These are phyloP conservation scores for Muntiacus muntjak DNA, from an alignment of 2,113 vertebrate genomes.

Conservation along the genomic window DNA sequence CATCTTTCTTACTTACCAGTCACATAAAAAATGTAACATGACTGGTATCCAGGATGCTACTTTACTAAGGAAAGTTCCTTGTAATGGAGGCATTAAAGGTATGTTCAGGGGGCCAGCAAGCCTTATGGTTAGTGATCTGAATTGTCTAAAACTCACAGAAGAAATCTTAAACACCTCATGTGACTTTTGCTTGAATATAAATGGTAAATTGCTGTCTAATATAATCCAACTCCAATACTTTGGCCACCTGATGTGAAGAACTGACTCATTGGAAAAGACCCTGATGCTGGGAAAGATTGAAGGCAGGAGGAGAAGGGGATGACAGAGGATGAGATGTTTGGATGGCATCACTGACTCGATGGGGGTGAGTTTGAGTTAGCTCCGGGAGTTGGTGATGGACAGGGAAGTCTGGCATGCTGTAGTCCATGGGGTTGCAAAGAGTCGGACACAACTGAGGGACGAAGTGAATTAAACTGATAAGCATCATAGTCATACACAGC, in stretches of 20 bases:
- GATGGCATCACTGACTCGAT: neutral
- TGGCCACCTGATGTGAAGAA: neutral
- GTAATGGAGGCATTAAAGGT: neutral
- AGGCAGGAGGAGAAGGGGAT: neutral
- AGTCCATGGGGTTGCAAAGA: neutral
- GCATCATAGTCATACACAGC: neutral
- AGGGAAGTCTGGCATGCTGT: neutral
- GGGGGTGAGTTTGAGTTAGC: neutral
- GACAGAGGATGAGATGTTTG: neutral
- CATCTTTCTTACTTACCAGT: neutral
- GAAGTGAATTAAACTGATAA: neutral
- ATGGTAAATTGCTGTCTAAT: neutral
- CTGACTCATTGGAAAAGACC: neutral
- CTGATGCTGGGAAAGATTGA: neutral
- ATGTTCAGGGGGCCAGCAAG: neutral
- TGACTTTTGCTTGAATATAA: neutral
- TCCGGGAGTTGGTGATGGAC: neutral
- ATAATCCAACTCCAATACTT: neutral
- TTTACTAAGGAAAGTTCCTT: neutral
- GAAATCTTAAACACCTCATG: neutral
- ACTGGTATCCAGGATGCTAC: neutral
- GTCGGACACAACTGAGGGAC: neutral
- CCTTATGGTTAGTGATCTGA: neutral
- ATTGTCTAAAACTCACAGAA: neutral
- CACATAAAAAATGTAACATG: neutral